phyloP scores from a whole-genome alignment of 2,113 vertebrate species.

The Capreolus pygargus region DNA sequence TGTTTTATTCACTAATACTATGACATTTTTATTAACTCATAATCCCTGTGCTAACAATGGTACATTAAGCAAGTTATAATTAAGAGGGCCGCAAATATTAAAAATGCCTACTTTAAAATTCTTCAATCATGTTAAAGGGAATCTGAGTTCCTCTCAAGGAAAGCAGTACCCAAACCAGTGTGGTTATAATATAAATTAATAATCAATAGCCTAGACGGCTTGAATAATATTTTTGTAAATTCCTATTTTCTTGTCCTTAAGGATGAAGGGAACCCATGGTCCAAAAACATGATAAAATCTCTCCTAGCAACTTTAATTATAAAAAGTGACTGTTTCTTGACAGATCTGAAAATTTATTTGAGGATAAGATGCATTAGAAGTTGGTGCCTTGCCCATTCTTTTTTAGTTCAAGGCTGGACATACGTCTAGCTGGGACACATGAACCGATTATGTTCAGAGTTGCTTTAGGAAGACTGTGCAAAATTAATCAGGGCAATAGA shows the following conservation, averaged over 20 bases:
- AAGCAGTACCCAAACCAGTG: background rate
- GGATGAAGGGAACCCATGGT: slow-evolving; percentile 40
- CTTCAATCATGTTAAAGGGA: slow-evolving; percentile 73
- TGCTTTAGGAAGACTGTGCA: background rate
- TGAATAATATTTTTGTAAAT: background rate
- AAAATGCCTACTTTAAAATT: slow-evolving; percentile 75
- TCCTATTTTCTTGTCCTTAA: background rate
- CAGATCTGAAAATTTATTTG: slow-evolving; percentile 32
- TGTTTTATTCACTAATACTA: slow-evolving; percentile 77
- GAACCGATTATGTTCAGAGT: background rate
- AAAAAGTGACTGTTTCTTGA: slow-evolving; percentile 20
- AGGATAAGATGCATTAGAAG: slow-evolving; percentile 8
- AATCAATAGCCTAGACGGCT: background rate
- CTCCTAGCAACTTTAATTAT: slow-evolving; percentile 41
- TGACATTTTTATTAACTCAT: slow-evolving; percentile 84
- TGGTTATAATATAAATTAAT: slow-evolving; percentile 4
- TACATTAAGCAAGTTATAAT: slow-evolving; percentile 79
- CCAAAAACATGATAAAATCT: slow-evolving; percentile 55
- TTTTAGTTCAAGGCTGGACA: background rate
- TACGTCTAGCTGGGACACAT: background rate
- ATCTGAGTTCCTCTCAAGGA: slow-evolving; percentile 23
- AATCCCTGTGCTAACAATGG: slow-evolving; percentile 76
- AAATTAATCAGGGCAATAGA: slow-evolving; percentile 9
- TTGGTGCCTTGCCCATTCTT: background rate
- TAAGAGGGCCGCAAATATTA: slow-evolving; percentile 78